Conservation (phyloP, 1,140 invertebrate genomes). For the Nasonia vitripennis region DNA sequence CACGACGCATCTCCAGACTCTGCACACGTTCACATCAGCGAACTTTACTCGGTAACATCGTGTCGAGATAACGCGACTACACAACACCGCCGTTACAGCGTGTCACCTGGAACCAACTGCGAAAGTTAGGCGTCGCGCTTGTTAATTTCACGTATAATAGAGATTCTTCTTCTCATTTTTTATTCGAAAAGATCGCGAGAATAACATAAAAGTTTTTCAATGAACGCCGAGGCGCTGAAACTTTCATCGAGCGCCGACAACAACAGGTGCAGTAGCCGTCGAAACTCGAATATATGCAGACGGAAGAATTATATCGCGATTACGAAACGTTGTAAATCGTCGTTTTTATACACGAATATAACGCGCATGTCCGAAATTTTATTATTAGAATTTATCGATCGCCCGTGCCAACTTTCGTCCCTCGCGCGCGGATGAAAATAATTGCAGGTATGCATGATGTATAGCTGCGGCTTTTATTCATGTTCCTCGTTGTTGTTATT, state of each 20-base stretch:
- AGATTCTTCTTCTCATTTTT: too few relatives aligned
- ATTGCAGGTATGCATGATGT: neutral
- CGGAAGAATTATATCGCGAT: too few relatives aligned
- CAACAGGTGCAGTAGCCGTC: neutral
- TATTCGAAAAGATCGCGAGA: neutral
- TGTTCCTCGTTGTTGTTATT: neutral
- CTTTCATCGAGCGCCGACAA: neutral
- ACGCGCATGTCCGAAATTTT: neutral
- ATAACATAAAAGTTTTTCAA: neutral
- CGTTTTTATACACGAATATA: neutral
- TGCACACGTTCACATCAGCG: too few relatives aligned
- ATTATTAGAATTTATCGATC: neutral
- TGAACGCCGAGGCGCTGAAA: neutral
- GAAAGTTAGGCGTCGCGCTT: neutral
- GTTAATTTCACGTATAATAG: too few relatives aligned
- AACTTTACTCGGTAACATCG: too few relatives aligned
- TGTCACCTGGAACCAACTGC: neutral
- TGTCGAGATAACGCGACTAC: too few relatives aligned
- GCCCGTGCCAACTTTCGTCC: neutral
- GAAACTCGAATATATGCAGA: neutral
- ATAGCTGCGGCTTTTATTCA: neutral
- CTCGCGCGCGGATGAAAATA: neutral
- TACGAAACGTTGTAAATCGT: too few relatives aligned
- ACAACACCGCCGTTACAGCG: too few relatives aligned
- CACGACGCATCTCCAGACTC: too few relatives aligned